Percentiles rank a stretch among this genome's conserved stretches.
Evolutionary conservation across 1,140 invertebrate genomes (phyloP).

Genomic region (Leptestheria dahalacensis): DNA sequence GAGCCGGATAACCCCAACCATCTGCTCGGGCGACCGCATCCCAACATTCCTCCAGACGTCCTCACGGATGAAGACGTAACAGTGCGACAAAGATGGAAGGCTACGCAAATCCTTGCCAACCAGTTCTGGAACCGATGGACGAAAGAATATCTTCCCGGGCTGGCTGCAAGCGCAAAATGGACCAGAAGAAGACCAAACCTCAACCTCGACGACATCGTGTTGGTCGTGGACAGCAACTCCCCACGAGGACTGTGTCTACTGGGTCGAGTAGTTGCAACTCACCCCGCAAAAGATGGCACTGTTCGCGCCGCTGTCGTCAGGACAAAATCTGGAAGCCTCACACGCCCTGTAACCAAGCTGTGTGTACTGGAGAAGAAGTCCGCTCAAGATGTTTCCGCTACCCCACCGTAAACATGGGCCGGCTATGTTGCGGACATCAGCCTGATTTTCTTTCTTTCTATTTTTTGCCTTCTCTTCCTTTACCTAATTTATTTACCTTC

Average conservation of each 20-base stretch:
- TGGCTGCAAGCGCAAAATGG: slow-evolving; percentile 14
- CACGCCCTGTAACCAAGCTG: no score
- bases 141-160: slow-evolving; percentile 13
- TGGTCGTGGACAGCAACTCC: not conserved
- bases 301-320: slow-evolving; percentile 9
- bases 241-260: slow-evolving; percentile 12
- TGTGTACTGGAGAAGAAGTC: no score
- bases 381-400: no score
- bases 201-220: not conserved
- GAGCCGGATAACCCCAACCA: slow-evolving; percentile 5
- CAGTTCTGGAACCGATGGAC: slow-evolving; percentile 16
- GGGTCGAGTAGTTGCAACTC: not conserved
- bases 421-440: no score
- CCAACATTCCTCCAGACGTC: not conserved
- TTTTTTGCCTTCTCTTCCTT: no score
- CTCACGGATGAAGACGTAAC: slow-evolving; percentile 7
- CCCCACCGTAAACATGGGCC: no score
- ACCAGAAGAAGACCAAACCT: not conserved
- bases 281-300: slow-evolving; percentile 1
- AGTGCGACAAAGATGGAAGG: slow-evolving; percentile 8
- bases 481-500: no score
- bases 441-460: no score
- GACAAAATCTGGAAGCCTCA: no score
- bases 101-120: slow-evolving; percentile 9
- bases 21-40: slow-evolving; percentile 6